Base-by-base conservation (phyloP, 2,797 vertebrate species). In the Gadopsis bispinosus region DNA sequence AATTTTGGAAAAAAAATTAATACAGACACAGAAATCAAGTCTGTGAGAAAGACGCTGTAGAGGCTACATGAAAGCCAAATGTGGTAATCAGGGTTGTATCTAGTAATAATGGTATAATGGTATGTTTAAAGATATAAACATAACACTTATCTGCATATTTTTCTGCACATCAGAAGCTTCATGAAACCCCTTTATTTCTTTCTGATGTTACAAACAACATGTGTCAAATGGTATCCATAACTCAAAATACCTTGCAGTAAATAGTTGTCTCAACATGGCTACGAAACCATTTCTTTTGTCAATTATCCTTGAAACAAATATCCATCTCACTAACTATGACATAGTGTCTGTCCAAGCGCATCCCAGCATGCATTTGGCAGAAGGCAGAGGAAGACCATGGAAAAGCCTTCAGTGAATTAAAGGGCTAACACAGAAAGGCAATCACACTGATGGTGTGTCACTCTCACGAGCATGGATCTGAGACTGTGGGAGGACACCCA, bases 281-380 rank as follows among this genome's bases (percentile, higher is more conserved):
- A 33, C 1, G 33, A 75, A 75, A 47, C 29, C 7, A 2, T 54
- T 54, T 43, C 7, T 76, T 43, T 64, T 70, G 48, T 77, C 56
- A 26, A 70, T 55, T 47, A n/a, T 62, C 37, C n/a, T 64, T 54
- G 26, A 73, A 71, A 66, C 26, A 73, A 65, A 71, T 37, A 59
- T 69, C 5, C 29, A 58, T 70, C 73, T 60, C 20, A 47, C 33
- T 62, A 76, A 61, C n/a, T 54, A 29, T 73, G 45, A 82, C 65
- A 78, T 50, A 74, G 22, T 43, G 1, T 74, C 35, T 61, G 62
- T 78, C 31, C 59, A 75, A 56, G 51, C 43, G 3, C 71, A 64
- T 78, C 79, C 68, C 60, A 80, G 73, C 71, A 80, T 79, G 72
- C 69, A 72, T 80, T 71, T 76, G 66, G 69, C 62, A 69, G 54